A percentile compares a stretch with the other conserved stretches of the same genome.
Evolutionary conservation across 1,140 invertebrate species (phyloP).

Genomic region (Cylas formicarius): DNA sequence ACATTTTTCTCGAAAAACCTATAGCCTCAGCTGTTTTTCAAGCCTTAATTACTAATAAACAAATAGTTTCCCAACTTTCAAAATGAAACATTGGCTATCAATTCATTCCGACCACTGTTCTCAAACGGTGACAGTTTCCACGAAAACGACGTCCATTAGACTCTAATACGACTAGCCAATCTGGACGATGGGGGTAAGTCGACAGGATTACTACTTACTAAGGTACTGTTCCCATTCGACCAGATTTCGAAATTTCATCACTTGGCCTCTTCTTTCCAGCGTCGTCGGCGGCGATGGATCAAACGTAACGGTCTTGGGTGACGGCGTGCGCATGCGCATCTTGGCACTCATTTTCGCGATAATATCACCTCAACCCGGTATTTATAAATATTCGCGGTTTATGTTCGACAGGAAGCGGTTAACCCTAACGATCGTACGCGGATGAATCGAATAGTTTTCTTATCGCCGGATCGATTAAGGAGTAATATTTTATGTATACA

Average conservation of each 20-base stretch:
- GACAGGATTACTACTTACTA: conserved; percentile 39
- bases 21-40: too few species aligned
- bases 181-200: too few species aligned
- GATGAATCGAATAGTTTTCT: too few species aligned
- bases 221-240: conserved; percentile 39
- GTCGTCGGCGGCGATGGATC: conserved; percentile 35
- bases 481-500: conserved; percentile 13
- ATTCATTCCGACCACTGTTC: too few species aligned
- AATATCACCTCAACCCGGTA: conserved; percentile 5
- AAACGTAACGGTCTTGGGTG: conserved; percentile 41
- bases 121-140: too few species aligned
- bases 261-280: conserved; percentile 24
- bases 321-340: conserved; percentile 38
- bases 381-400: conserved; percentile 15
- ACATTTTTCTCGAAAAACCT: too few species aligned
- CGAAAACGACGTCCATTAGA: too few species aligned
- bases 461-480: conserved; percentile 1
- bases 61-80: too few species aligned
- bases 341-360: conserved; percentile 31
- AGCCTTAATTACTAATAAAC: too few species aligned
- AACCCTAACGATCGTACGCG: neutral
- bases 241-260: conserved; percentile 25
- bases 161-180: too few species aligned
- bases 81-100: too few species aligned
- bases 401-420: conserved; percentile 1